Evolutionary conservation across 2,888 invertebrate species (phyloP).

Genomic region (Xanthia togata): DNA sequence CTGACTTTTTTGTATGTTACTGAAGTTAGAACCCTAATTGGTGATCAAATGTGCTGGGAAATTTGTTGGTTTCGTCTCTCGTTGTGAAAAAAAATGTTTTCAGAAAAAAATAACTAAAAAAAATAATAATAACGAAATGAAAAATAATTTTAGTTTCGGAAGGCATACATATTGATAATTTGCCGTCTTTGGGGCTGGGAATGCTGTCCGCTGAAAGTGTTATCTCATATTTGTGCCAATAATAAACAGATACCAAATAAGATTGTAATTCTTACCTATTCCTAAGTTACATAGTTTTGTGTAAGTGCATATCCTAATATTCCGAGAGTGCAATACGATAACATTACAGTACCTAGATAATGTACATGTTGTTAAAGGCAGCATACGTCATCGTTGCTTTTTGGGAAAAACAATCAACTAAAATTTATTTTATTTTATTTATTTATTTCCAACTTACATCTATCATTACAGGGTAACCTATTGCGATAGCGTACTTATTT

Average conservation of each 20-base stretch:
- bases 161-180: too few species aligned
- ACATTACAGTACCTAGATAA: not conserved
- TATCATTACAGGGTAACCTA: too few species aligned
- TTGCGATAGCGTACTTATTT: too few species aligned
- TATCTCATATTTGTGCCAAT: not conserved
- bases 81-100: too few species aligned
- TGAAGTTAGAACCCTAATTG: not conserved
- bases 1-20: not conserved
- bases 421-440: too few species aligned
- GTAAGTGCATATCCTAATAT: not conserved
- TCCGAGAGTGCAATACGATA: not conserved
- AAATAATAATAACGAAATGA: too few species aligned
- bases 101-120: too few species aligned
- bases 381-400: not conserved
- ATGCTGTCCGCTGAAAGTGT: not conserved
- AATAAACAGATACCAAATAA: not conserved
- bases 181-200: not conserved
- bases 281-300: not conserved
- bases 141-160: too few species aligned
- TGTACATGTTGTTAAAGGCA: not conserved
- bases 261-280: not conserved
- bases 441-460: too few species aligned
- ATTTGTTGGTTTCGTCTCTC: not conserved
- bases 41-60: not conserved
- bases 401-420: not conserved